Evolutionary conservation across 1,140 invertebrate species (phyloP), one percentile per base, ranked within the genome.

Genomic region (Ericerus pela): DNA sequence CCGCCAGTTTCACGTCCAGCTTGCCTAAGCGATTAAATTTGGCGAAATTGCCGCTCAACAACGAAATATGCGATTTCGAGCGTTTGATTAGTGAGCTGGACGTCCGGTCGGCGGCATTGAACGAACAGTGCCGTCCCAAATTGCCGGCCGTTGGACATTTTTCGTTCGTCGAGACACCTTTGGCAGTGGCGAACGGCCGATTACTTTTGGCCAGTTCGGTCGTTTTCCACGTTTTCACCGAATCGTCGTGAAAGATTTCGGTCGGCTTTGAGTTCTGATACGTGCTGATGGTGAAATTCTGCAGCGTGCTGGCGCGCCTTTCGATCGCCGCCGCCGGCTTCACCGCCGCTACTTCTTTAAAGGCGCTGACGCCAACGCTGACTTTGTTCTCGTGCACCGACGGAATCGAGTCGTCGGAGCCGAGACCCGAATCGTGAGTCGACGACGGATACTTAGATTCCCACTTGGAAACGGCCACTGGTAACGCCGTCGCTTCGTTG

Each of bases 271-370:
- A 22, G 26, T 60, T 58, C 37, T 62, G 54, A 29, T 63, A 63
- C 8, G 62, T 59, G 1, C 53, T 59, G 14, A 63, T 63, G 27
- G 54, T 60, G 51, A 63, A 63, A 59, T 63, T 63, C 18, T 63
- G 51, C 10, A 63, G 53, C 41, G 57, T 59, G 28, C 37, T 59
- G n/a, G n/a, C 37, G 1, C 41, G 41, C 4, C 41, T 3, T 24
- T 47, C 41, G 10, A 24, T 18, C 20, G 37, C 6, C 20, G 14
- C 20, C 36, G 14, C n/a, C 36, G 36, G 5, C 20, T 4, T 38
- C 36, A 16, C 4, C 36, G 31, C 8, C 31, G n/a, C 14, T 14
- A 16, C 5, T 38, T 38, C 20, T 4, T 38, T 38, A 18, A 5
- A 5, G 36, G 14, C 14, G 41, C 10, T 24, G 20, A 24, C 41